Evolutionary conservation across 2,797 vertebrate species (phyloP), one percentile per base, ranked within the genome.

Genomic region (Huso huso): DNA sequence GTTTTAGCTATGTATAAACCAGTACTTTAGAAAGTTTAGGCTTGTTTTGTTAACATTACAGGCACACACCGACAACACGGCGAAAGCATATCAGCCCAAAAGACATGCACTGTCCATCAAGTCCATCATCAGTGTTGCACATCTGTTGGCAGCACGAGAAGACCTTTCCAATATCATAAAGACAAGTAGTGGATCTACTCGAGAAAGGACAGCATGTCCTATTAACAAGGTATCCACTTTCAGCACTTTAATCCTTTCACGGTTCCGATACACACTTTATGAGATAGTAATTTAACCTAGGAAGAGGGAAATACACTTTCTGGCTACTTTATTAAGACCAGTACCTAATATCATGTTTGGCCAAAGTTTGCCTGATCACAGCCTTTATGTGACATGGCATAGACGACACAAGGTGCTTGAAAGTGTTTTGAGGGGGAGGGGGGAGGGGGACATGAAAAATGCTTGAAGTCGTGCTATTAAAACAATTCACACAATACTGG

Each of bases 51-150:
- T 62, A 55, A 9, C 67, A 64, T n/a, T 67, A 67, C 69, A 99
- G 97, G 86, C 86, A 63, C 95, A 84, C 83, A 92, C 92, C 77
- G 97, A 99, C 85, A 88, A 88, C 61, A 97, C 99, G 89, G 95
- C 96, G 10, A 84, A 78, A 66, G 92, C 86, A 66, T 99, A 99
- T 77, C 96, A 98, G 84, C 94, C 95, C 2, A 92, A 85, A 76
- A 90, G 96, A 72, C 93, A 94, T 9, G 83, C 87, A 0, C 76
- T 99, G 67, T 88, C 76, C 64, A 82, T 88, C 0, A 90, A 89
- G 83, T 83, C 93, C 0, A 80, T 82, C 0, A 72, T 95, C 65
- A 90, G 88, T 0, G 49, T 92, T 78, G 87, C 93, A 8, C 81
- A 90, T 63, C 88, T 99, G 10, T 86, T 99, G 65, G 96, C 97